Base-by-base conservation (phyloP, 1,140 invertebrate genomes). In the Drosophila persimilis region DNA sequence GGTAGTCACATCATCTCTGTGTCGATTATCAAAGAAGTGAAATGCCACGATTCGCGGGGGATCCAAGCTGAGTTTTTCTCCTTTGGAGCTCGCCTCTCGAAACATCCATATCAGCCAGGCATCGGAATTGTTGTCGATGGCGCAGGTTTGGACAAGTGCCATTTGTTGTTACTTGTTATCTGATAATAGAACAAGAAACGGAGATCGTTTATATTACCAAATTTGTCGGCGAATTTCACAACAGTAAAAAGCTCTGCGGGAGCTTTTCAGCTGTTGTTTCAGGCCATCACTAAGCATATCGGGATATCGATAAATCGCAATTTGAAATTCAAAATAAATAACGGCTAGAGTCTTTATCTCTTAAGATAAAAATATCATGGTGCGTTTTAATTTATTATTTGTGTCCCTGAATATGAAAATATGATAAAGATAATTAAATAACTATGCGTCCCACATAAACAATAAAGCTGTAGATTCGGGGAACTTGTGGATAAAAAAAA, bases 11-110 rank as follows among this genome's bases (percentile, higher is more conserved):
- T 54, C 11, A 5, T 58, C 46, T 5, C 29, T 44, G 39, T 62
- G 48, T 1, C 62, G 50, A 1, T 41, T 43, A 0, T 9, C n/a
- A 50, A 76, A 46, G 8, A 62, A 62, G 46, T 76, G 60, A 29
- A 80, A 80, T 2, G 66, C 72, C 3, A 80, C 26, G 44, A 80
- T 56, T 8, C 62, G 45, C 3, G 63, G 41, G 2, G 15, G 39
- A n/a, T 58, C 9, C 2, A 41, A 51, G 3, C 5, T 41, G 6
- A 31, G 22, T 13, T 13, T 35, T 6, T 9, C 54, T 13, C 3
- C 15, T 11, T 11, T n/a, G 1, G 6, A 24, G 0, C 26, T 9
- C 20, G 26, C 9, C 5, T 1, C 5, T 8, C n/a, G n/a, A n/a
- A 46, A 39, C n/a, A 43, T 8, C 75, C 75, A 69, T 26, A 52